Evolutionary conservation across 1,140 invertebrate genomes (phyloP).

Genomic region (Drosophila lacteicornis): DNA sequence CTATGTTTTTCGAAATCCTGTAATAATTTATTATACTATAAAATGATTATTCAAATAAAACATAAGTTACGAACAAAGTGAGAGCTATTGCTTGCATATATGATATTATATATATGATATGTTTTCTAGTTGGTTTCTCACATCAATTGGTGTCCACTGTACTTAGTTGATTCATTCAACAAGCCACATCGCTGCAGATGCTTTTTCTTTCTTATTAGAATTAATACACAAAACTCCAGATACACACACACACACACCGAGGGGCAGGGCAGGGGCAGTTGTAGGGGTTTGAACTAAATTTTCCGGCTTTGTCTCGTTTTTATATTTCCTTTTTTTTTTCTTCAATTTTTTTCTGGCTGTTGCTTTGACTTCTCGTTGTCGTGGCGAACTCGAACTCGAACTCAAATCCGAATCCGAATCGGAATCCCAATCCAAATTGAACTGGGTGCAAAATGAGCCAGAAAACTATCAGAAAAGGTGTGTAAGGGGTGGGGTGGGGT

Average conservation of each 20-base stretch:
- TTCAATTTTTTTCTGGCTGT: not conserved
- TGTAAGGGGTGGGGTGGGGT: slow-evolving; percentile 9
- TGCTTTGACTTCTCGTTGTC: slow-evolving; percentile 9
- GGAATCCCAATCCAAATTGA: too few species aligned
- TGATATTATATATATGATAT: too few species aligned
- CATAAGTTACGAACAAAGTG: too few species aligned
- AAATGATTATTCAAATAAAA: too few species aligned
- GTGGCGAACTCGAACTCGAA: not conserved
- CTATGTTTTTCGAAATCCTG: too few species aligned
- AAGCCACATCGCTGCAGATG: slow-evolving; percentile 46
- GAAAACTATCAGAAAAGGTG: slow-evolving; percentile 65
- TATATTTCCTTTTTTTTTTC: slow-evolving; percentile 26
- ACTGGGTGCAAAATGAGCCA: slow-evolving; percentile 67
- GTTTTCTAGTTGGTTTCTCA: not conserved
- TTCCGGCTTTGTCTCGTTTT: slow-evolving; percentile 28
- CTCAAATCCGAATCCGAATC: not conserved
- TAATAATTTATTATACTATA: too few species aligned
- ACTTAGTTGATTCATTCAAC: slow-evolving; percentile 14
- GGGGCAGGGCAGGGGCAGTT: not conserved
- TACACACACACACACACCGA: slow-evolving; percentile 43
- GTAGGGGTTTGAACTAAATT: slow-evolving; percentile 53
- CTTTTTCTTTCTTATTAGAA: slow-evolving; percentile 74
- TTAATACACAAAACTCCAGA: slow-evolving; percentile 62
- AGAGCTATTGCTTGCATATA: too few species aligned
- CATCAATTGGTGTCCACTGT: slow-evolving; percentile 7